Evolutionary conservation across 2,113 vertebrate genomes (phyloP).

Genomic region (Tretioscincus oriximinensis): DNA sequence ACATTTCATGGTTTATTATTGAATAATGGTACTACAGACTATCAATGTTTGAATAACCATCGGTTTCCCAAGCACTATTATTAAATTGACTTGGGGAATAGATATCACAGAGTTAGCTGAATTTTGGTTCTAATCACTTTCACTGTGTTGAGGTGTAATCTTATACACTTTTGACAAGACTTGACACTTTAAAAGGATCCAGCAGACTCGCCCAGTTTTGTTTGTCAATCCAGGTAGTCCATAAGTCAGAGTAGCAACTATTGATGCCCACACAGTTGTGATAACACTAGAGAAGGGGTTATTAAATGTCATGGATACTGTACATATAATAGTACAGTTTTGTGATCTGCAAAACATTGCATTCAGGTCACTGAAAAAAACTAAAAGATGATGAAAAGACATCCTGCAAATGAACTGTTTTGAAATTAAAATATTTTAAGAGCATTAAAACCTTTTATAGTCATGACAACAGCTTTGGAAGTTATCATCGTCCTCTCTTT

Average conservation of each 20-base stretch:
- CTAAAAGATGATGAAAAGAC: neutral
- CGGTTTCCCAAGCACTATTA: neutral
- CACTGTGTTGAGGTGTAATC: neutral
- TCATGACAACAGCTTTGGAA: neutral
- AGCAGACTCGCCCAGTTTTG: too few species aligned
- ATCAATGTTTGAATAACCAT: too few species aligned
- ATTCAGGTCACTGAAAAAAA: neutral
- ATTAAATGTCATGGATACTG: too few species aligned
- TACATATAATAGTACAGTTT: neutral
- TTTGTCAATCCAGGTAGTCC: too few species aligned
- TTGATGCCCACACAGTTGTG: too few species aligned
- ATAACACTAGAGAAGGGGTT: too few species aligned
- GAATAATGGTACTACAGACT: too few species aligned
- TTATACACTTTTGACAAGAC: neutral
- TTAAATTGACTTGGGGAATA: neutral
- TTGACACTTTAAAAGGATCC: neutral
- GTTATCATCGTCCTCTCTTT: neutral
- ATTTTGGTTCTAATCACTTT: neutral
- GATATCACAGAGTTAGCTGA: neutral
- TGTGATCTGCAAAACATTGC: neutral
- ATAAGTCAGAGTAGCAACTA: too few species aligned
- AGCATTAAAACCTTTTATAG: neutral
- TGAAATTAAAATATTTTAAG: neutral
- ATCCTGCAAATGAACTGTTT: neutral
- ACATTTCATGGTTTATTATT: too few species aligned